Evolutionary conservation across 2,797 vertebrate species (phyloP).

Genomic region (Chromis chromis): DNA sequence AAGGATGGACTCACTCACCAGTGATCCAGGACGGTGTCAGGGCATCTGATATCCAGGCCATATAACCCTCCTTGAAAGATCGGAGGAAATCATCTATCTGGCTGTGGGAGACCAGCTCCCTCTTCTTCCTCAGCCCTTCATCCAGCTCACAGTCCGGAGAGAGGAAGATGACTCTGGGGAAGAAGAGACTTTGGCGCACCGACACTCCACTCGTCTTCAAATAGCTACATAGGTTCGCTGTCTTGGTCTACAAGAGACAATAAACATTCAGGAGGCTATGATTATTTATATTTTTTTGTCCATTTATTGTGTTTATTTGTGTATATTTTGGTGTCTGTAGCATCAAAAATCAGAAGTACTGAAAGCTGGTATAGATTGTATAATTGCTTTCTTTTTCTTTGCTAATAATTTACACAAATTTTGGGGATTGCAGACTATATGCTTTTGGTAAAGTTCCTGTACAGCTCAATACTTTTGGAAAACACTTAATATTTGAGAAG

Average conservation of each 20-base stretch:
- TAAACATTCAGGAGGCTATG: not conserved
- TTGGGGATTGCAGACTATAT: not conserved
- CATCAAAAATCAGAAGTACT: not conserved
- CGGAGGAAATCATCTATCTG: conserved; percentile 78
- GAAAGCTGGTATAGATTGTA: not conserved
- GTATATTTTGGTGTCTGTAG: not conserved
- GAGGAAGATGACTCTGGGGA: conserved; percentile 82
- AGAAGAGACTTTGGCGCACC: conserved; percentile 73
- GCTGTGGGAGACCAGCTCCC: conserved; percentile 78
- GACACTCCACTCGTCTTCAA: conserved; percentile 78
- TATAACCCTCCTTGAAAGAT: conserved; percentile 81
- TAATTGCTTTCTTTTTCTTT: not conserved
- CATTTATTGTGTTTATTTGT: not conserved
- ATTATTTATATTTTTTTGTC: not conserved
- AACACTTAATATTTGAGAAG: not conserved
- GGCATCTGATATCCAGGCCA: conserved; percentile 81
- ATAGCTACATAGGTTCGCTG: conserved; percentile 73
- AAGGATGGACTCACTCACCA: conserved; percentile 65
- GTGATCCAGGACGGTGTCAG: conserved; percentile 85
- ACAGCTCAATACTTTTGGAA: not conserved
- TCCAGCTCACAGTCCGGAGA: conserved; percentile 80
- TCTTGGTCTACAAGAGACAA: conserved; percentile 76
- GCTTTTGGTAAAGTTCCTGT: not conserved
- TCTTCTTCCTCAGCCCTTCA: conserved; percentile 76
- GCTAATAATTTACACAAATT: not conserved